A percentile compares a stretch with the other conserved stretches of the same genome.
phyloP scores from a whole-genome alignment of 2,113 vertebrate species.

The Zeus faber region DNA sequence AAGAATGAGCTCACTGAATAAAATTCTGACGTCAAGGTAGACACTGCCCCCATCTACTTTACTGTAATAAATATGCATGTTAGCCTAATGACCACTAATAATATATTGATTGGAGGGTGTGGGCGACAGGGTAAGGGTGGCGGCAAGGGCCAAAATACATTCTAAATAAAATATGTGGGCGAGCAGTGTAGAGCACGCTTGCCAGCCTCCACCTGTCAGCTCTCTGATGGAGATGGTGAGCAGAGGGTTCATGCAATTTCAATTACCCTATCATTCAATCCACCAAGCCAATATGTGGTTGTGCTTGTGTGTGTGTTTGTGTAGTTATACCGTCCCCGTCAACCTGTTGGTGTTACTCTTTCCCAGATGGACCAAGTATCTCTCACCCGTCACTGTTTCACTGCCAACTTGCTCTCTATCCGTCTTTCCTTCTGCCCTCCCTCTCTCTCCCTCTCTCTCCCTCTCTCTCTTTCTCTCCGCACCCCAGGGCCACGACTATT shows the following conservation, averaged over 20 bases:
- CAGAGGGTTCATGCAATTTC: constrained; percentile 45
- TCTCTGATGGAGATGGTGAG: constrained; percentile 41
- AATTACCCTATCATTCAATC: constrained; percentile 26
- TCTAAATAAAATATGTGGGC: constrained; percentile 56
- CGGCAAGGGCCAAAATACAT: constrained; percentile 51
- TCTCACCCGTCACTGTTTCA: constrained; percentile 35
- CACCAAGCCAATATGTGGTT: no score
- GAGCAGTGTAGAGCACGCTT: constrained; percentile 15
- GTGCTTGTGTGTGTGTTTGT: constrained; percentile 19
- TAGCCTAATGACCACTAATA: constrained; percentile 60
- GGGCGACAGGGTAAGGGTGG: constrained; percentile 48
- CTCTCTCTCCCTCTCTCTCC: constrained; percentile 32
- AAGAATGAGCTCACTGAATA: no score
- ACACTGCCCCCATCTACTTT: not conserved
- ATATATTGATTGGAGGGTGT: constrained; percentile 64
- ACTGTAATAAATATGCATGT: constrained; percentile 64
- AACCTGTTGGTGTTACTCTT: constrained; percentile 49
- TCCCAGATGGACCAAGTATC: constrained; percentile 39
- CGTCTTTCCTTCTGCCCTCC: constrained; percentile 36
- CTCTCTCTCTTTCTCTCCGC: constrained; percentile 30
- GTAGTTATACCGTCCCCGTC: no score
- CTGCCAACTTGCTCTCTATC: constrained; percentile 33
- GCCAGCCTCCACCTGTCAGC: constrained; percentile 25
- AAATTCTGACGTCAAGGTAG: constrained; percentile 35
- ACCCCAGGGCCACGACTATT: constrained; percentile 54